Evolutionary conservation across 2,888 invertebrate species (phyloP).

Genomic region (Apantesis nais): DNA sequence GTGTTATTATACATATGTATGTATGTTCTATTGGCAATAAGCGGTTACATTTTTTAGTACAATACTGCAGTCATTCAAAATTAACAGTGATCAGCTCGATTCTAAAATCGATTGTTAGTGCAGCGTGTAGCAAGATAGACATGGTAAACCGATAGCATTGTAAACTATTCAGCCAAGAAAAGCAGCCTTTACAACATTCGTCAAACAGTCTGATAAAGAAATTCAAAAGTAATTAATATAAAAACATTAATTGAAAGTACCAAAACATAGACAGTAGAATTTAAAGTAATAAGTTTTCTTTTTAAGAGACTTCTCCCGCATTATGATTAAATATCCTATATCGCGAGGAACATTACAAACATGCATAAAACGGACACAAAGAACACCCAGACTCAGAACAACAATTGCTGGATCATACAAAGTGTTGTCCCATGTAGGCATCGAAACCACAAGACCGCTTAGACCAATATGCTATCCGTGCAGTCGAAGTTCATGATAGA

Average conservation of each 20-base stretch:
- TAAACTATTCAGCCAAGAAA: background rate
- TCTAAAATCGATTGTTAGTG: background rate
- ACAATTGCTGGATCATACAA: too few species aligned
- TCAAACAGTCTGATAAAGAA: background rate
- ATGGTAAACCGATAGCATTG: background rate
- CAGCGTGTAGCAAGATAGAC: background rate
- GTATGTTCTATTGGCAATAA: background rate
- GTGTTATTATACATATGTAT: background rate
- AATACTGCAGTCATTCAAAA: background rate
- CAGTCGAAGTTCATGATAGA: background rate
- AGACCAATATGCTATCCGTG: too few species aligned
- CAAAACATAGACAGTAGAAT: background rate
- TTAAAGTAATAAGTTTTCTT: background rate
- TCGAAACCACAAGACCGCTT: too few species aligned
- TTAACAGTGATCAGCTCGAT: background rate
- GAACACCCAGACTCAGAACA: too few species aligned
- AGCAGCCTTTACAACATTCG: background rate
- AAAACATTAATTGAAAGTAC: conserved; percentile 7
- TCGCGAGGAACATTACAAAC: too few species aligned
- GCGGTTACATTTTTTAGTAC: background rate
- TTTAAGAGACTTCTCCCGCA: too few species aligned
- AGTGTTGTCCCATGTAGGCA: too few species aligned
- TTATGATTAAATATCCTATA: too few species aligned
- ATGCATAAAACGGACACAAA: too few species aligned
- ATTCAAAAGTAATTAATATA: background rate